Evolutionary conservation across 2,113 vertebrate species (phyloP).

Genomic region (Cyprinodon brontotheroides): DNA sequence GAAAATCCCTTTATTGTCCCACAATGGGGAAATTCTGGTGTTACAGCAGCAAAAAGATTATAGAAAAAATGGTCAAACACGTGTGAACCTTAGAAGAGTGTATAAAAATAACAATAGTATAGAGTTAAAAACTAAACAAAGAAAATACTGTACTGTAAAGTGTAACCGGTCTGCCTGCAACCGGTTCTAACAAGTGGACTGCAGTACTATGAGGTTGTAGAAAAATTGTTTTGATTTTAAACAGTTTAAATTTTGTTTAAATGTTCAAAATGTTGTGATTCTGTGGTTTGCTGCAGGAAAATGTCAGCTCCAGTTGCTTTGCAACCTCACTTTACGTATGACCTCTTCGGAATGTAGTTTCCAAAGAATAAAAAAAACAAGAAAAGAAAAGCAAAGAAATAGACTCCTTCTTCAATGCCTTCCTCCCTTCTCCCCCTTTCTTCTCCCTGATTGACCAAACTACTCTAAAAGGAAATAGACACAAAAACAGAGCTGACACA

Average conservation of each 20-base stretch:
- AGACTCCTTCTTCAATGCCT: neutral
- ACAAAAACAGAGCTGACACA: conserved; percentile 6
- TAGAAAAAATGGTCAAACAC: no score
- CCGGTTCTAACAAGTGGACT: conserved; percentile 2
- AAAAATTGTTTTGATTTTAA: conserved; percentile 11
- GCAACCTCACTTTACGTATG: conserved; percentile 26
- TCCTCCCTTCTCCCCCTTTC: conserved; percentile 1
- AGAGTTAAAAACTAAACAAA: no score
- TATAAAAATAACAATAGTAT: no score
- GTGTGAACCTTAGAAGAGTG: no score
- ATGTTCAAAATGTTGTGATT: conserved; percentile 1
- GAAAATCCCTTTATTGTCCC: no score
- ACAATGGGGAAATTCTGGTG: no score
- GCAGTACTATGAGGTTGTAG: conserved; percentile 18
- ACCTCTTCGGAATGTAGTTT: conserved; percentile 38
- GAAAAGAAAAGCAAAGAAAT: neutral
- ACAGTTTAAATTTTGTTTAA: neutral
- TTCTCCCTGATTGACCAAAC: neutral
- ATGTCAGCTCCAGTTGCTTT: conserved; percentile 14
- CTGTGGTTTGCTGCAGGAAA: conserved; percentile 28
- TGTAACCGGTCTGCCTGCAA: neutral
- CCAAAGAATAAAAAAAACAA: neutral
- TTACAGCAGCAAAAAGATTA: no score
- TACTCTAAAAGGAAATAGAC: neutral
- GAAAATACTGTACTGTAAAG: no score